Evolutionary conservation across 2,797 vertebrate genomes (phyloP), one percentile per base, ranked within the genome.

Genomic region (Prunella strophiata): DNA sequence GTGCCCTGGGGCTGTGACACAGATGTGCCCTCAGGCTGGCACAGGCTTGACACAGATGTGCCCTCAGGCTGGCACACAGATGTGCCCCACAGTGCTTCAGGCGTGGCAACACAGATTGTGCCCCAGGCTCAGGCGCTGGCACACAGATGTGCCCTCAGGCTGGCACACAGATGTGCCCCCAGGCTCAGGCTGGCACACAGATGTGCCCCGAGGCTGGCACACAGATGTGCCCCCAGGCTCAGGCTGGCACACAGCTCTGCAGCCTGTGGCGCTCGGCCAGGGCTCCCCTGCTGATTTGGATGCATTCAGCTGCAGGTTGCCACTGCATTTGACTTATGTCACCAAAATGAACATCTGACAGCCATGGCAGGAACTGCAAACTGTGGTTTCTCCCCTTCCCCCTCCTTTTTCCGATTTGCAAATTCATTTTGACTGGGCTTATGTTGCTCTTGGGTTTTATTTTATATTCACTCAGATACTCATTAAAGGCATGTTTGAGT

Each of bases 311-410:
- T 6, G 4, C 65, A 82, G 86, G 55, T 63, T 87, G 71, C 65
- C 59, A 29, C 74, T 43, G 48, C 57, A 20, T 36, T 87, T 87
- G 84, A 91, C 65, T 71, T 68, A 77, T 32, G 59, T 77, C 78
- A 76, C 34, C 80, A 45, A 87, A 95, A 91, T 13, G 72, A 95
- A 91, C 57, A 85, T 57, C 74, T 93, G 77, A 93, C 57, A 82
- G 30, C 30, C 73, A 21, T 0, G 55, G 72, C 63, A 71, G 85
- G 78, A 87, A 34, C 45, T 72, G 57, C 42, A 76, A 87, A 40
- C 63, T 73, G 34, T 55, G 59, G 19, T 48, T 51, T 51, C 48
- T 47, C n/a, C 47, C 66, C 29, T 23, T 48, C 48, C 55, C 34
- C 32, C 77, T 81, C 62, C 40, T 71, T 7, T 62, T 34, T 59